Evolutionary conservation across 2,797 vertebrate species (phyloP).

Genomic region (Zenarchopterus dispar): DNA sequence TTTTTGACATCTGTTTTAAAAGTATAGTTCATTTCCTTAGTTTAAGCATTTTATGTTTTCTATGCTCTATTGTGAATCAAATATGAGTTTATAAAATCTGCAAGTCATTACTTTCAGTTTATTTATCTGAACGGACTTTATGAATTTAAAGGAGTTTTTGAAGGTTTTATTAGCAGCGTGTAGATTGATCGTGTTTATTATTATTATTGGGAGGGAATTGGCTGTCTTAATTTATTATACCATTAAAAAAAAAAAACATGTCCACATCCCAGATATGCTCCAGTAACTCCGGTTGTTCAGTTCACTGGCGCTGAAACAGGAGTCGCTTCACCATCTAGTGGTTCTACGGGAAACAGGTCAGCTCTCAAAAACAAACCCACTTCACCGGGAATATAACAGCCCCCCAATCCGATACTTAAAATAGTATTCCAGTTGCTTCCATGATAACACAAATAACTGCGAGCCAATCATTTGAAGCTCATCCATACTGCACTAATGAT

Average conservation of each 20-base stretch:
- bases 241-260: constrained; percentile 9
- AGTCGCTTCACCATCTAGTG: constrained; percentile 74
- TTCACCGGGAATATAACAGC: constrained; percentile 22
- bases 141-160: no score
- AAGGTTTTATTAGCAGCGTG: no score
- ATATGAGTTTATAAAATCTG: no score
- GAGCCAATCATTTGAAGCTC: constrained; percentile 72
- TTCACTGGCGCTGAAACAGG: constrained; percentile 32
- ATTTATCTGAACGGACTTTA: no score
- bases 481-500: constrained; percentile 70
- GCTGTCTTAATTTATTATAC: no score
- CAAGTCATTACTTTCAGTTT: no score
- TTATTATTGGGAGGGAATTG: no score
- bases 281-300: constrained; percentile 3
- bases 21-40: no score
- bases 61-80: no score
- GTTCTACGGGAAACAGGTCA: constrained; percentile 25
- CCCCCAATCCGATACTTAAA: constrained; percentile 42
- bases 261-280: constrained; percentile 10
- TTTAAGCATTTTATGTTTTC: no score
- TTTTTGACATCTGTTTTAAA: no score
- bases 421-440: constrained; percentile 47
- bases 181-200: no score
- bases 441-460: constrained; percentile 71
- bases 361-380: constrained; percentile 13